phyloP scores from a whole-genome alignment of 2,797 vertebrate genomes.

The Coregonus ussuriensis region DNA sequence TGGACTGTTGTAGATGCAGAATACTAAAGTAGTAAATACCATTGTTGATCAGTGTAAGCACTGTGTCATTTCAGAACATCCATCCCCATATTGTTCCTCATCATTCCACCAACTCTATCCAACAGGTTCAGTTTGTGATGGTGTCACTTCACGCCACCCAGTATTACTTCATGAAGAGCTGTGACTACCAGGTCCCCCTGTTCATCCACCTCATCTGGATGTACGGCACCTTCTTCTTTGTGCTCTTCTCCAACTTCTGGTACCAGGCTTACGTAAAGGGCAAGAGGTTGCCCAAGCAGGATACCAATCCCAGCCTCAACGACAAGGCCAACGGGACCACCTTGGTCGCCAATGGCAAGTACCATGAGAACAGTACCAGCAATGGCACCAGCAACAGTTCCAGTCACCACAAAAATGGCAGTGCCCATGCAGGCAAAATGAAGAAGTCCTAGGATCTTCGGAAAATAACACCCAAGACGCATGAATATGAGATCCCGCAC shows the following conservation, averaged over 20 bases:
- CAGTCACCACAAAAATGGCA: constrained; percentile 81
- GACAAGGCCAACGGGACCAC: constrained; percentile 40
- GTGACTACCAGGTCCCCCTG: constrained; percentile 90
- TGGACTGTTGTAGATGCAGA: too few relatives aligned
- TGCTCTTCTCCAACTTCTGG: constrained; percentile 99
- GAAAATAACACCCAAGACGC: constrained; percentile 55
- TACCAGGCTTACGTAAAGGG: constrained; percentile 96
- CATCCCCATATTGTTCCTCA: background rate
- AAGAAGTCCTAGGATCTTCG: constrained; percentile 86
- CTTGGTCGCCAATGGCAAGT: constrained; percentile 60
- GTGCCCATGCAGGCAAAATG: constrained; percentile 82
- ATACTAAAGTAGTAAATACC: background rate
- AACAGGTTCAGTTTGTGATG: constrained; percentile 92
- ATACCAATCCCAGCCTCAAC: constrained; percentile 54
- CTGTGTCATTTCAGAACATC: background rate
- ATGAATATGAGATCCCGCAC: constrained; percentile 61
- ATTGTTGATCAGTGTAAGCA: background rate
- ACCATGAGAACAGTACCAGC: constrained; percentile 70
- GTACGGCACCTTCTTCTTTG: constrained; percentile 96
- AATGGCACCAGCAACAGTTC: constrained; percentile 75
- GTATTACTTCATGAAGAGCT: constrained; percentile 96
- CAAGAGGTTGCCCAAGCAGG: constrained; percentile 87
- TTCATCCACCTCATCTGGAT: constrained; percentile 96
- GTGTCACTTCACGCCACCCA: constrained; percentile 94
- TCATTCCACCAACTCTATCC: constrained; percentile 1